A percentile compares a stretch with the other conserved stretches of the same genome.
Evolutionary conservation across 2,888 invertebrate species (phyloP).

Genomic region (Conchocele bisecta): DNA sequence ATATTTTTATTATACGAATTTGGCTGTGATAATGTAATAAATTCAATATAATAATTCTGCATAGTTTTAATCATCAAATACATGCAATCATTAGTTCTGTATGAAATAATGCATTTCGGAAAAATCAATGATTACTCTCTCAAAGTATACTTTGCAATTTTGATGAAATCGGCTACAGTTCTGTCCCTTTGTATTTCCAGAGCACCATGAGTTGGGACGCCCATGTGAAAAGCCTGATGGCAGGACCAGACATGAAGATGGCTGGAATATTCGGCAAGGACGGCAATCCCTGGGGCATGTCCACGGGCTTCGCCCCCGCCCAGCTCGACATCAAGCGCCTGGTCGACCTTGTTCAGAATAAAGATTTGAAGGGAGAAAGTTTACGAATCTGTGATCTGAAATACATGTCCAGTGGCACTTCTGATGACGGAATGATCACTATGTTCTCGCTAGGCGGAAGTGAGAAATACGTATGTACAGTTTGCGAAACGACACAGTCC

Average conservation of each 20-base stretch:
- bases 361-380: conserved; percentile 29
- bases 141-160: no score
- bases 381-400: conserved; percentile 43
- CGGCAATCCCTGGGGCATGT: conserved; percentile 52
- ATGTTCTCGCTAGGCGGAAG: conserved; percentile 45
- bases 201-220: conserved; percentile 51
- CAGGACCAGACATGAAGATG: conserved; percentile 42
- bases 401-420: conserved; percentile 50
- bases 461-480: conserved; percentile 53
- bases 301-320: conserved; percentile 39
- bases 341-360: conserved; percentile 30
- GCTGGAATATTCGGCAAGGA: conserved; percentile 53
- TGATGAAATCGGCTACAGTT: no score
- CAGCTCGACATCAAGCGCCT: conserved; percentile 35
- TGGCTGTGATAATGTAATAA: no score
- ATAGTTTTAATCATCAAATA: no score
- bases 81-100: no score
- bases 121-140: no score
- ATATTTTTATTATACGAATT: no score
- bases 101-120: no score
- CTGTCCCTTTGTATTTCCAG: background rate
- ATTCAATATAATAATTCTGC: no score
- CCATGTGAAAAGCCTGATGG: conserved; percentile 45
- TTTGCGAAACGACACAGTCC: conserved; percentile 33
- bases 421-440: conserved; percentile 55